Base-by-base conservation (phyloP, 2,797 vertebrate genomes). In the Melanotaenia nigrans region DNA sequence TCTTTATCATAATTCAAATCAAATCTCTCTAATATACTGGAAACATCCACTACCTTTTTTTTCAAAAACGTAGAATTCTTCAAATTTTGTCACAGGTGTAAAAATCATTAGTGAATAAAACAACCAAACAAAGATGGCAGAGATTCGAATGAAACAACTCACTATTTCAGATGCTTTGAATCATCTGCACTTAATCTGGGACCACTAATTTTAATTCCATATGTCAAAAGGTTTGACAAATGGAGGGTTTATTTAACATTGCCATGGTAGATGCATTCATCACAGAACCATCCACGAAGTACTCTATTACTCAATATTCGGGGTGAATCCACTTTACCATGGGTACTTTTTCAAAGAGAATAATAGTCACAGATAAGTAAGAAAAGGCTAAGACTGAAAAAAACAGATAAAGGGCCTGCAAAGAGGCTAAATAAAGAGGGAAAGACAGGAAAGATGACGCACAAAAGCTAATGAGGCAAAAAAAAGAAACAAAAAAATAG, bases 401-500 rank as follows among this genome's bases (percentile, higher is more conserved):
- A 42, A n/a, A 20, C 20, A 40, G 4, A 40, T 1, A 40, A 40
- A 40, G 12, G 1, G 38, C 12, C 1, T 13, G 4, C 7, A 6
- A 7, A 47, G 5, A 3, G 20, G 8, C 7, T 9, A 20, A 59
- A 32, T 57, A 61, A 36, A 47, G 55, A 28, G 25, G 14, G 42
- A 25, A 47, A 42, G 25, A 42, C 4, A 0, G 38, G 20, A 13
- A 42, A 32, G 22, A 28, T 25, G 35, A 28, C 33, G 20, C 53
- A 61, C 64, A 42, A 28, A 66, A 68, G 65, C 12, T 71, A 64
- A 69, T 68, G 51, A 56, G 16, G 42, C 22, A 12, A 14, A 65
- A 54, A 69, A 57, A 56, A 18, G 33, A 64, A 0, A 22, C 16
- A 11, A 16, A 32, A 13, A 22, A 45, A 42, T 4, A 24, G 1